These are phyloP conservation scores for Cygnus olor DNA, from an alignment of 2,797 vertebrate species.

Conservation along the genomic window DNA sequence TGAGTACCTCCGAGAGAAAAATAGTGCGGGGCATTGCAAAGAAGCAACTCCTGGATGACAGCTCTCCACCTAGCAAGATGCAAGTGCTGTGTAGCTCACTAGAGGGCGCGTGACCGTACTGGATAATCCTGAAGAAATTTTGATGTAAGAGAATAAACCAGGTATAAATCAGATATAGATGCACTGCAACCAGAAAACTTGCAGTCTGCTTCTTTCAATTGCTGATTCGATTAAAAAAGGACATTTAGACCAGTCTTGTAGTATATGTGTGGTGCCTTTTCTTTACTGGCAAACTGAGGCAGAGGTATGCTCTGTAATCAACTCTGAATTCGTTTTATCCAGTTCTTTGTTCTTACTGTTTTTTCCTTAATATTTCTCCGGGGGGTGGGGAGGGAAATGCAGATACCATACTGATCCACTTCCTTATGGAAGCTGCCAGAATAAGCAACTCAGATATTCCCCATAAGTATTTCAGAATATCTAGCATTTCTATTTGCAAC, in stretches of 20 bases:
- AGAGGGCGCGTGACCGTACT: conserved; percentile 23
- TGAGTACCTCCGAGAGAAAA: background rate
- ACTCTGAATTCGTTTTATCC: background rate
- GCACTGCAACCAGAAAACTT: background rate
- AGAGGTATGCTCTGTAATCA: background rate
- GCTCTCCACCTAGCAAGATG: background rate
- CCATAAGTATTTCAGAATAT: conserved; percentile 47
- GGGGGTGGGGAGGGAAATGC: background rate
- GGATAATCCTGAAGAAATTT: background rate
- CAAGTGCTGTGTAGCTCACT: conserved; percentile 16
- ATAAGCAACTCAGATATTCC: conserved; percentile 48
- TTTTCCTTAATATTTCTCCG: conserved; percentile 2
- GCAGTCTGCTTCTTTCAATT: background rate
- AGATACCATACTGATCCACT: conserved; percentile 26
- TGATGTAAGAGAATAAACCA: background rate
- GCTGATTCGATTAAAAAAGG: background rate
- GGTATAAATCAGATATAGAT: background rate
- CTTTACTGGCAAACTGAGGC: background rate
- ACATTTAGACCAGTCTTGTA: background rate
- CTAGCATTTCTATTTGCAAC: conserved; percentile 57
- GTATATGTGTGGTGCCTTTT: background rate
- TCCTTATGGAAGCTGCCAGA: conserved; percentile 44
- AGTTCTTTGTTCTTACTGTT: background rate
- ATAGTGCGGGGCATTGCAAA: background rate
- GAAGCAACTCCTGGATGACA: background rate